Evolutionary conservation across 2,797 vertebrate genomes (phyloP), one percentile per base, ranked within the genome.

Genomic region (Argyrosomus regius): DNA sequence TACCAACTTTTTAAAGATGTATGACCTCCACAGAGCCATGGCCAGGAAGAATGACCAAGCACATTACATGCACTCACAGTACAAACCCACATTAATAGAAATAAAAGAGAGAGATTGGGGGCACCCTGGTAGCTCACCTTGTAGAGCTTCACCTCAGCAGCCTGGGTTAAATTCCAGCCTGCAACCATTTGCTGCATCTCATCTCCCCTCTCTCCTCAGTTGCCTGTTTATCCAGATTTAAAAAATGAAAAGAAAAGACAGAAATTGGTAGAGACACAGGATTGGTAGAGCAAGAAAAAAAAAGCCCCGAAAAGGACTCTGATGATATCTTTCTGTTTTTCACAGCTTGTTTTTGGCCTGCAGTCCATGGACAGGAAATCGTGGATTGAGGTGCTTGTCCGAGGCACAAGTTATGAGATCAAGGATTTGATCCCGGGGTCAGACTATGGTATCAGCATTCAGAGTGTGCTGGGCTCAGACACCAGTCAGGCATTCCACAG

Each of bases 1-100:
- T 98, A 95, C 97, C 88, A 83, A 78, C 92, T 93, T 94, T 96
- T 96, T 96, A 98, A 98, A 95, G 95, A 96, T 97, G 96, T 82
- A 98, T 96, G 89, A 94, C 81, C 78, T 82, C 70, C 1, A 5
- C n/a, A 67, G 71, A 87, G 73, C 79, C 61, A 50, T 6, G n/a
- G 81, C 89, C 89, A 90, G 69, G 59, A 84, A 78, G 80, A 86
- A 87, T 94, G 93, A 93, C 84, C 73, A 81, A 88, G 90, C 89
- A 88, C 65, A 83, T 66, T 57, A 65, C 45, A 24, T 11, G 14
- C 56, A 81, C 5, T 8, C 39, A 63, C 45, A 76, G 14, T 31
- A 65, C 10, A 67, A 77, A 78, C 35, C 11, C 39, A 56, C 56
- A 75, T 17, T 28, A 49, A 77, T 22, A 12, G 17, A 73, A 64